Evolutionary conservation across 2,113 vertebrate species (phyloP).

Genomic region (Heterocephalus glaber): DNA sequence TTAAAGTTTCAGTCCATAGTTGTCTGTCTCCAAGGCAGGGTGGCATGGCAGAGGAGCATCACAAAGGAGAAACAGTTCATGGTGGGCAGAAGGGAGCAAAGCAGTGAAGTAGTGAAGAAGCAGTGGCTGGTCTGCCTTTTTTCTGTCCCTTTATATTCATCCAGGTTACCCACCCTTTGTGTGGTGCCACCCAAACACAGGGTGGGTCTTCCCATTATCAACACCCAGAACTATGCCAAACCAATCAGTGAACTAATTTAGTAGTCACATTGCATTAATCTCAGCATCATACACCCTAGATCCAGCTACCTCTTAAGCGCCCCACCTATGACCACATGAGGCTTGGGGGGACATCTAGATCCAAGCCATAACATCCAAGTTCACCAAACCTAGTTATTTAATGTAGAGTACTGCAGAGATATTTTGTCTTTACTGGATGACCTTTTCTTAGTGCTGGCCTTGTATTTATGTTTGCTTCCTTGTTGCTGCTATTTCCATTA

Average conservation of each 20-base stretch:
- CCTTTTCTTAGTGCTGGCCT: constrained; percentile 80
- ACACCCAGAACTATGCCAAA: neutral
- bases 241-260: neutral
- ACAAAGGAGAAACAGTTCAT: neutral
- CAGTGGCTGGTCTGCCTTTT: neutral
- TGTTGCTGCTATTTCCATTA: constrained; percentile 83
- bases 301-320: neutral
- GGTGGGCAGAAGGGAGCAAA: neutral
- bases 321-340: neutral
- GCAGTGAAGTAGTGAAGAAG: neutral
- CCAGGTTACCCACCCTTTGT: neutral
- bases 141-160: neutral
- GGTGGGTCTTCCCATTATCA: neutral
- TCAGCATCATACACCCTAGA: neutral
- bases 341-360: neutral
- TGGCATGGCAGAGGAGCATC: neutral
- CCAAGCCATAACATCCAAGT: neutral
- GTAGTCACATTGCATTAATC: neutral
- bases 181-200: neutral
- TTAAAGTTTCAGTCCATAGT: neutral
- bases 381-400: constrained; percentile 70
- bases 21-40: neutral
- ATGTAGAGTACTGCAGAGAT: constrained; percentile 70
- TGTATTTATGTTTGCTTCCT: constrained; percentile 83
- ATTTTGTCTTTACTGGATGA: constrained; percentile 75